Base-by-base conservation (phyloP, 2,797 vertebrate species). In the Taenioides sp. region DNA sequence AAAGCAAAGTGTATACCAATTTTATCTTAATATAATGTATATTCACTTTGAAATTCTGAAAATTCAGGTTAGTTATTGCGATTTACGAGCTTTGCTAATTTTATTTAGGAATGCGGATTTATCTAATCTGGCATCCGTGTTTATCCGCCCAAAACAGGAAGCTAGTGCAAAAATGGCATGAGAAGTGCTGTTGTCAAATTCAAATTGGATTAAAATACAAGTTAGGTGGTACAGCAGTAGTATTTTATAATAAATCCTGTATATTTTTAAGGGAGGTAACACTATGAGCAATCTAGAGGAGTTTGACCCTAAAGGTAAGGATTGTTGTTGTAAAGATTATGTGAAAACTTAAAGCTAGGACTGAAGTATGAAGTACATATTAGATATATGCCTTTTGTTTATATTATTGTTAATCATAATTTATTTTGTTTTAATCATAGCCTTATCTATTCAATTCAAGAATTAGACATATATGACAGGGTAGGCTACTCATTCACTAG, bases 231-330 rank as follows among this genome's bases (percentile, higher is more conserved):
- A 4, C 18, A 22, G 16, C 40, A 43, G 20, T 25, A 23, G 23
- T 25, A 47, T 22, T 47, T 5, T 47, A 7, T 20, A 7, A 9
- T 58, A 22, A 28, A 20, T 37, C 18, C 20, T n/a, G 20, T 1
- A 34, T 62, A 3, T 37, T 62, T 27, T 2, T 3, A 40, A 0
- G n/a, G 6, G 59, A 52, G 28, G 16, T 11, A 12, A 0, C 11
- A 37, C 31, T 22, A 93, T 92, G 92, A 90, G 86, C 59, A 72
- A 2, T 23, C 23, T 67, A 10, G 75, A 16, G 10, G 79, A 83
- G 61, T 95, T 94, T 77, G 92, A 94, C 65, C 90, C 93, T 1
- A 94, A 86, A 91, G 94, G 93, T 95, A 87, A 34, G 71, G 1
- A 28, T 16, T 25, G 64, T 68, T 4, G 16, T 50, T 1, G 60